A percentile compares a stretch with the other conserved stretches of the same genome.
These are phyloP conservation scores for Cataglyphis cursor DNA, from an alignment of 2,888 invertebrate genomes.

Conservation along the genomic window DNA sequence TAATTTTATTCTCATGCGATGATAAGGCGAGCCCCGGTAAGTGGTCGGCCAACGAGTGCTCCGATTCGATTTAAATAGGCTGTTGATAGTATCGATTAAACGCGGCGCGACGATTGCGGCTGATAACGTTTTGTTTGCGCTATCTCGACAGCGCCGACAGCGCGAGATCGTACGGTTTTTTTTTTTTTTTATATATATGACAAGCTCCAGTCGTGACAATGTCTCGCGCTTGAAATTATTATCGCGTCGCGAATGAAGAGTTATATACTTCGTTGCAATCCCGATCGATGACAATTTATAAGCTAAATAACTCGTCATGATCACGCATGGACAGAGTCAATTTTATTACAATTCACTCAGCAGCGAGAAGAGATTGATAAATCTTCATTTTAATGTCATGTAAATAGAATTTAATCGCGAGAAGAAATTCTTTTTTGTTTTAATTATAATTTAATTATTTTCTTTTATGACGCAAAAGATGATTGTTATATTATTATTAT, in stretches of 20 bases:
- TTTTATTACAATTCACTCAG: neutral
- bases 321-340: neutral
- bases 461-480: no score
- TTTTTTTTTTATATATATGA: no score
- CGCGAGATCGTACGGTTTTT: neutral
- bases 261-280: neutral
- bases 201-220: neutral
- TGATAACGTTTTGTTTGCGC: constrained; percentile 50
- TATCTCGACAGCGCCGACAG: constrained; percentile 44
- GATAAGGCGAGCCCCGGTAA: constrained; percentile 63
- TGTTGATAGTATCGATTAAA: constrained; percentile 59
- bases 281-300: constrained; percentile 23
- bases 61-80: constrained; percentile 45
- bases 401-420: neutral
- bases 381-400: neutral
- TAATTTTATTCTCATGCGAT: constrained; percentile 64
- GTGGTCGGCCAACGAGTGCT: constrained; percentile 26
- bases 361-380: neutral
- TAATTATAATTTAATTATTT: neutral
- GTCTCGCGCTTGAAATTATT: constrained; percentile 41
- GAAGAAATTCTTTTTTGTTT: neutral
- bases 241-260: constrained; percentile 14
- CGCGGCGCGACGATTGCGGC: constrained; percentile 59
- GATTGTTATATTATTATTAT: no score
- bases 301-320: neutral